Evolutionary conservation across 2,888 invertebrate species (phyloP).

Genomic region (Bombyx huttoni): DNA sequence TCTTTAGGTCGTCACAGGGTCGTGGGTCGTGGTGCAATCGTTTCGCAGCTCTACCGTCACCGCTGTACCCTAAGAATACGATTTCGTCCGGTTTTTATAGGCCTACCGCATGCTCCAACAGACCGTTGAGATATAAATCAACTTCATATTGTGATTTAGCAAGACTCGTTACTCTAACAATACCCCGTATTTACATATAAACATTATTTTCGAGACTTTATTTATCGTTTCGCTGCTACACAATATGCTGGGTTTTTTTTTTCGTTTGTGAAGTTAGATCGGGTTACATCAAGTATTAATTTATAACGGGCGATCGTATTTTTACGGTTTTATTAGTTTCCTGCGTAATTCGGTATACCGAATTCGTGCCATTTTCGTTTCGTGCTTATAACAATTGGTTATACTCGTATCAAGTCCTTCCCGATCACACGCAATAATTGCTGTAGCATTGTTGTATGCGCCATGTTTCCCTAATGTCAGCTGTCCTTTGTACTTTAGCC

Average conservation of each 20-base stretch:
- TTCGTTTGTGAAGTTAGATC: conserved; percentile 29
- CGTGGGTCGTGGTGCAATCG: not conserved
- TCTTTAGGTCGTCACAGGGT: not conserved
- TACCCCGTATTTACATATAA: conserved; percentile 73
- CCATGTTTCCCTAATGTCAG: no score
- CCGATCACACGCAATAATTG: no score
- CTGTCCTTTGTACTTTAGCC: no score
- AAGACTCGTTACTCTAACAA: conserved; percentile 77
- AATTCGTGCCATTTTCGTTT: no score
- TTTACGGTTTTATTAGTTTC: no score
- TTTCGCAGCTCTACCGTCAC: not conserved
- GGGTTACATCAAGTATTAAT: conserved; percentile 38
- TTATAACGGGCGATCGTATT: conserved; percentile 25
- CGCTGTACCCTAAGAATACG: conserved; percentile 5
- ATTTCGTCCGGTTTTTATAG: conserved; percentile 43
- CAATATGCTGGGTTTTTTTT: conserved; percentile 24
- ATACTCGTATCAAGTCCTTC: no score
- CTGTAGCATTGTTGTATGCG: no score
- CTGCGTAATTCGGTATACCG: no score
- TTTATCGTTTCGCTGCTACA: conserved; percentile 36
- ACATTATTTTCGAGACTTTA: conserved; percentile 56
- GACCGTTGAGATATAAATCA: conserved; percentile 71
- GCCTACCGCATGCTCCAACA: conserved; percentile 65
- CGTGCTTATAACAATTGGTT: no score
- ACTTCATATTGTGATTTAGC: conserved; percentile 73